phyloP scores from a whole-genome alignment of 1,140 invertebrate genomes.

The Drosophila sp. region DNA sequence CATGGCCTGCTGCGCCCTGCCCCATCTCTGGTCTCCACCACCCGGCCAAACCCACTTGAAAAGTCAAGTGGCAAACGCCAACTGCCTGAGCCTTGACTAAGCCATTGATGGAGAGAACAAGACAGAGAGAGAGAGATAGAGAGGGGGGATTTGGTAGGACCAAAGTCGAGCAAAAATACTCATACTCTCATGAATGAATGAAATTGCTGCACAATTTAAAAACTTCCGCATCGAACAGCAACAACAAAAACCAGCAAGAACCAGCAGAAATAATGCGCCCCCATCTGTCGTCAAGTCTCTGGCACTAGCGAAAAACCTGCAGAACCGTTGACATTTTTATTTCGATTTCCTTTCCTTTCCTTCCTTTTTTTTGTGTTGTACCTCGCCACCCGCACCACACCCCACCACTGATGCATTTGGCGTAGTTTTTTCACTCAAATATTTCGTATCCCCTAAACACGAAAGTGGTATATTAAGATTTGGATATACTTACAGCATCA shows the following conservation, averaged over 20 bases:
- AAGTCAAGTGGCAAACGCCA: conserved; percentile 61
- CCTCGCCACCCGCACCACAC: not conserved
- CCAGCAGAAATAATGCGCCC: conserved; percentile 39
- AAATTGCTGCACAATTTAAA: conserved; percentile 73
- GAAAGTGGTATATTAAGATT: not conserved
- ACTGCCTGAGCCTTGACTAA: conserved; percentile 36
- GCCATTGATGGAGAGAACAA: conserved; percentile 6
- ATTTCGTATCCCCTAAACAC: not conserved
- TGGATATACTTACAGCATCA: not conserved
- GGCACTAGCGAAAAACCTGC: conserved; percentile 5
- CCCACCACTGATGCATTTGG: not conserved
- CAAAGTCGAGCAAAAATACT: conserved; percentile 39
- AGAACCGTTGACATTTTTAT: conserved; percentile 24
- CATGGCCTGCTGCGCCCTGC: conserved; percentile 1
- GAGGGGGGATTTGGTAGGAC: conserved; percentile 9
- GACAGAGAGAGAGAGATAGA: not conserved
- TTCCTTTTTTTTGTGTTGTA: conserved; percentile 20
- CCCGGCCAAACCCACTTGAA: conserved; percentile 41
- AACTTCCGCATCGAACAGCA: conserved; percentile 67
- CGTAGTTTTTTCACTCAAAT: conserved; percentile 1
- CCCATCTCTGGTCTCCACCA: not conserved
- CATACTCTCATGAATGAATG: conserved; percentile 58
- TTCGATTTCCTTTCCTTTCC: conserved; percentile 19
- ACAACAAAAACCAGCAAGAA: conserved; percentile 44
- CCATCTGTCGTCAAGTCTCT: conserved; percentile 35